Evolutionary conservation across 1,140 invertebrate genomes (phyloP).

Genomic region (Drosophila rhopaloa): DNA sequence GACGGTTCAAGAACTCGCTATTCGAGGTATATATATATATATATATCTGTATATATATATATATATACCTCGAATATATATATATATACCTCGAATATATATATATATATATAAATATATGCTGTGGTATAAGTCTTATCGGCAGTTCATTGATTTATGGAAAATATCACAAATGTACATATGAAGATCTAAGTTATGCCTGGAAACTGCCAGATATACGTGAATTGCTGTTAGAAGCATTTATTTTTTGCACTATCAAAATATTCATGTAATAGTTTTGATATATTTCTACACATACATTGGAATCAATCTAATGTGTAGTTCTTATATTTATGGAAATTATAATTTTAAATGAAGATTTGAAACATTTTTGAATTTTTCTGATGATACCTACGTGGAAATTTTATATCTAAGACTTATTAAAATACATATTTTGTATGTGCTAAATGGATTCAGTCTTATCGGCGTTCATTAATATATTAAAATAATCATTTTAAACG

Average conservation of each 20-base stretch:
- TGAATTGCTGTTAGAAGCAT: neutral
- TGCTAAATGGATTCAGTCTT: no score
- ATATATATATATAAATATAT: no score
- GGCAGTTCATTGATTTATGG: constrained; percentile 9
- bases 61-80: no score
- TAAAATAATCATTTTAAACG: no score
- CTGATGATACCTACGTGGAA: no score
- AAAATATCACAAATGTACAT: constrained; percentile 4
- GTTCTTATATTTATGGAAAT: no score
- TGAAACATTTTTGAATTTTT: no score
- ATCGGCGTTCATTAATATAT: no score
- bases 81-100: no score
- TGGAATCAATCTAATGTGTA: neutral
- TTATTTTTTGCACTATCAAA: neutral
- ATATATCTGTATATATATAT: neutral
- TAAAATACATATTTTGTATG: no score
- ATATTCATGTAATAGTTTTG: constrained; percentile 1
- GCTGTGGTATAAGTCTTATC: constrained; percentile 21
- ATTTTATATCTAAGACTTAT: no score
- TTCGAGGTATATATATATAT: neutral
- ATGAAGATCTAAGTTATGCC: constrained; percentile 4
- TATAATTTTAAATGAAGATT: neutral
- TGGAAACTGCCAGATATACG: constrained; percentile 3
- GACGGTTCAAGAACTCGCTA: neutral
- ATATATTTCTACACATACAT: neutral